Percentiles rank a stretch among this genome's conserved stretches.
These are phyloP conservation scores for Ginglymostoma cirratum DNA, from an alignment of 2,113 vertebrate genomes.

Conservation along the genomic window DNA sequence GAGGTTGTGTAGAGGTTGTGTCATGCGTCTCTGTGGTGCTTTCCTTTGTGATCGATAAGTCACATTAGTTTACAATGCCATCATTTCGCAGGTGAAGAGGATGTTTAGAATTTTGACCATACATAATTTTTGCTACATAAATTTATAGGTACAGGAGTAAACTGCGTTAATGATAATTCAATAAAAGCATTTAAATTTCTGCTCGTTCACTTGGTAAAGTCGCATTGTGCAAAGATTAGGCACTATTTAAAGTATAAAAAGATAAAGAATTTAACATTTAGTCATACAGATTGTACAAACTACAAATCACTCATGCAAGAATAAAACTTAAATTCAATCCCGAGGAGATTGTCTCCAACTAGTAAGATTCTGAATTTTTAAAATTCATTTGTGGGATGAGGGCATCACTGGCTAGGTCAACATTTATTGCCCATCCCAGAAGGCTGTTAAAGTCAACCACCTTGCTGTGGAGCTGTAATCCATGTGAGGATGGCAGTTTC, in stretches of 20 bases:
- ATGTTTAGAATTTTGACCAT: background rate
- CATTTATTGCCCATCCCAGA: no score
- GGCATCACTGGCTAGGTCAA: no score
- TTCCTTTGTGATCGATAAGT: no score
- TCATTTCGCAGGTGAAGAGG: no score
- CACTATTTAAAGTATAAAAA: background rate
- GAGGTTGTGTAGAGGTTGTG: no score
- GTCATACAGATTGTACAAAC: background rate
- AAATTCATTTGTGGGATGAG: no score
- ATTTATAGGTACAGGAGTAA: background rate
- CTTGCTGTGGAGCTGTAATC: no score
- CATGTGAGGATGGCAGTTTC: no score
- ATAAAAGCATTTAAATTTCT: background rate
- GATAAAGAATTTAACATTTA: background rate
- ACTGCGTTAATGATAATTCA: background rate
- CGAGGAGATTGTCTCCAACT: background rate
- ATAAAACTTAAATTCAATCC: background rate
- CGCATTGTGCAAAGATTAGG: background rate
- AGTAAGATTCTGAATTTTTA: background rate
- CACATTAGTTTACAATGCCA: no score
- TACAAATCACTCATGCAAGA: background rate
- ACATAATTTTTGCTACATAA: background rate
- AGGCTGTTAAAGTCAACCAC: no score
- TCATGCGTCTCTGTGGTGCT: no score
- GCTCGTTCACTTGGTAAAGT: background rate